These are phyloP conservation scores for Corbicula japonica DNA, from an alignment of 2,888 invertebrate genomes.

Conservation along the genomic window DNA sequence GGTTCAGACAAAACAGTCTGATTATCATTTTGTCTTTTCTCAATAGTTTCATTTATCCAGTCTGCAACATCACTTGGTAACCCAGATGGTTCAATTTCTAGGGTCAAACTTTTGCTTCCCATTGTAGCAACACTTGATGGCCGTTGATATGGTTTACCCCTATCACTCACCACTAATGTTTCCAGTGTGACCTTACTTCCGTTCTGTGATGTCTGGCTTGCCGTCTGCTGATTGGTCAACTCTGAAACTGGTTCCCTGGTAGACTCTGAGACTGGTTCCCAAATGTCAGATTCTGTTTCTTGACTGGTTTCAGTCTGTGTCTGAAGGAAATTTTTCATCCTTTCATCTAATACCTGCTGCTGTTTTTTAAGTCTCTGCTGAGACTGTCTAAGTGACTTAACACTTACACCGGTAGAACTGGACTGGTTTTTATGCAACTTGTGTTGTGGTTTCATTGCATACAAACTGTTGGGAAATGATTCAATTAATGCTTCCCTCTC, in stretches of 20 bases:
- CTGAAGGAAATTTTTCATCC: conserved; percentile 68
- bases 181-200: conserved; percentile 4
- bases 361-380: conserved; percentile 74
- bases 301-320: conserved; percentile 40
- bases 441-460: conserved; percentile 45
- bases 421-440: conserved; percentile 58
- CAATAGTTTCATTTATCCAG: conserved; percentile 76
- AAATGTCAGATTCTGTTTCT: background rate
- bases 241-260: background rate
- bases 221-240: background rate
- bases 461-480: conserved; percentile 61
- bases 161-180: conserved; percentile 19
- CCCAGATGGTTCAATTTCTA: conserved; percentile 66
- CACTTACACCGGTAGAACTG: conserved; percentile 72
- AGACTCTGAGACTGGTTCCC: conserved; percentile 3
- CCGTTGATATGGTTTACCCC: conserved; percentile 34
- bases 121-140: conserved; percentile 40
- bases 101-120: conserved; percentile 12
- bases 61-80: conserved; percentile 81
- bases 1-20: conserved; percentile 44
- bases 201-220: conserved; percentile 6
- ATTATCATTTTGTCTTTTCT: conserved; percentile 49
- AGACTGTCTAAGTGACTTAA: conserved; percentile 66
- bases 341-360: conserved; percentile 70
- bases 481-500: conserved; percentile 81